Evolutionary conservation across 2,888 invertebrate species (phyloP), one percentile per base, ranked within the genome.

Genomic region (Sarcophaga subvicina): DNA sequence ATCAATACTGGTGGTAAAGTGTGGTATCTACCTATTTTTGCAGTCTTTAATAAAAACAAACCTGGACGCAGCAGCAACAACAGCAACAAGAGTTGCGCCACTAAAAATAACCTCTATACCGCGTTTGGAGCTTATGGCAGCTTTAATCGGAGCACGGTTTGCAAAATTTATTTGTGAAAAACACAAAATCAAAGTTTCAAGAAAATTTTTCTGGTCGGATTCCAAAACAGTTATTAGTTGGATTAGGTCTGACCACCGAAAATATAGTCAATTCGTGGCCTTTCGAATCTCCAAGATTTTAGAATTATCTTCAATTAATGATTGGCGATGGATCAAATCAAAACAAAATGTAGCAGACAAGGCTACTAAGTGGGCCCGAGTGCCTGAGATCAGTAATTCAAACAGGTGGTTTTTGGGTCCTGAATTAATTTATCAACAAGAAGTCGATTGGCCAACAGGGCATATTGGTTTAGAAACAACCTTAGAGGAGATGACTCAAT

Each of bases 191-290:
- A 66, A 66, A 10, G 80, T 90, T 45, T 14, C 17, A 2, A 62
- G 76, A 20, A 87, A n/a, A 4, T 37, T 80, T n/a, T 89, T 88
- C 66, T 90, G 90, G 90, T 85, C 89, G 1, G 90, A 90, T 72
- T 90, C 90, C 10, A 88, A 80, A 47, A 89, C 88, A 17, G 89
- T 89, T 20, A 27, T 90, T 54, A 85, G 84, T 59, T 91, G 90
- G 90, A 71, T 90, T n/a, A 64, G 79, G 63, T 89, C 82, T 2
- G 71, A 71, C 63, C 70, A 76, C 11, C 63, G 77, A 8, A 70
- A 75, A 62, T 81, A 69, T 62, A 59, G 63, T 12, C 75, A 81
- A 54, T 81, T 81, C n/a, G 77, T 83, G 25, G 77, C 77, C 8
- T 83, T 83, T 45, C 70, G 77, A n/a, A 60, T 83, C 2, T 54